phyloP scores from a whole-genome alignment of 2,888 invertebrate species.

The Hoplodrina blanda region DNA sequence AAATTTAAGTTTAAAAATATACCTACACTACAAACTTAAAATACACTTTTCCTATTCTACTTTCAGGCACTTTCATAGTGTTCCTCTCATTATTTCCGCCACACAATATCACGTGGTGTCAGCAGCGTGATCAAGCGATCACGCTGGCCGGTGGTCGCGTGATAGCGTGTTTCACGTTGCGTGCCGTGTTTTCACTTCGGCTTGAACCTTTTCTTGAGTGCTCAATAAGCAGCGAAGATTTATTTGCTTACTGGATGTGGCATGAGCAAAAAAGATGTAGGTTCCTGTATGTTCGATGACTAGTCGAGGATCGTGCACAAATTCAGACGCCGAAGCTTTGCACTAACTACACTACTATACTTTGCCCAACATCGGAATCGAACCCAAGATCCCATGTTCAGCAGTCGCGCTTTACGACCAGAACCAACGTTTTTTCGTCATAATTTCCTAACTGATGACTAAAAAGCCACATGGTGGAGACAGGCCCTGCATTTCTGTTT shows the following conservation, averaged over 20 bases:
- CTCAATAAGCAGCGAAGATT: slow-evolving; percentile 79
- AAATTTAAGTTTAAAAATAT: too few species aligned
- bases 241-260: slow-evolving; percentile 43
- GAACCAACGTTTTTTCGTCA: too few species aligned
- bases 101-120: slow-evolving; percentile 31
- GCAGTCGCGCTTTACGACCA: too few species aligned
- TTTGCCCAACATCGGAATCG: too few species aligned
- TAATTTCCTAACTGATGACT: too few species aligned
- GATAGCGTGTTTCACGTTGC: slow-evolving; percentile 82
- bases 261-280: neutral
- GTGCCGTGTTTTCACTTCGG: slow-evolving; percentile 83
- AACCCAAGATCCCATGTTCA: too few species aligned
- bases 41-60: neutral
- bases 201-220: slow-evolving; percentile 82
- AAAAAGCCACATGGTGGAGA: too few species aligned
- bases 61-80: neutral
- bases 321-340: too few species aligned
- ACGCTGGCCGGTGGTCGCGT: slow-evolving; percentile 70
- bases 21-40: neutral
- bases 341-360: too few species aligned
- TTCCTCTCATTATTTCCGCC: slow-evolving; percentile 24
- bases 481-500: too few species aligned
- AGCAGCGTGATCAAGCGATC: slow-evolving; percentile 74
- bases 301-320: too few species aligned
- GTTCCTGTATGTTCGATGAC: too few species aligned